These are phyloP conservation scores for Podotricha telesiphe DNA, from an alignment of 2,888 invertebrate genomes.

Conservation along the genomic window DNA sequence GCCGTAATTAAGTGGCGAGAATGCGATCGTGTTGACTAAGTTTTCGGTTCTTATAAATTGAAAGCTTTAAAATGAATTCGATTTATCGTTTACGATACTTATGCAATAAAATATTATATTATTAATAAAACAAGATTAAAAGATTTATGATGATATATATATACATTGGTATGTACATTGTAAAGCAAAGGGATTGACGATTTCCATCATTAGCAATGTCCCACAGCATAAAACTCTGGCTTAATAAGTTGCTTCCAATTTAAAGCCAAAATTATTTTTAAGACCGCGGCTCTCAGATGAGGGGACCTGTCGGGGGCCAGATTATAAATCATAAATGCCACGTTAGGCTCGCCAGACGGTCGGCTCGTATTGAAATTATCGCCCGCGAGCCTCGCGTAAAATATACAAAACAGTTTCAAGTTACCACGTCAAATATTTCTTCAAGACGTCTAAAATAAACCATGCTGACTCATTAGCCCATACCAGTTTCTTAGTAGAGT, in stretches of 20 bases:
- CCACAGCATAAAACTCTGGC: constrained; percentile 65
- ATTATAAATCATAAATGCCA: constrained; percentile 82
- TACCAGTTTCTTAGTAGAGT: constrained; percentile 34
- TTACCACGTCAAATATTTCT: constrained; percentile 76
- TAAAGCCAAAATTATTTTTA: constrained; percentile 77
- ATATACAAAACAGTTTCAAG: constrained; percentile 79
- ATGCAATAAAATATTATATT: constrained; percentile 3
- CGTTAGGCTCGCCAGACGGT: constrained; percentile 66
- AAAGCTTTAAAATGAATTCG: constrained; percentile 15
- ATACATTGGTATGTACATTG: neutral
- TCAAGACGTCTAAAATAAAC: constrained; percentile 65
- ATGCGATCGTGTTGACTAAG: constrained; percentile 54
- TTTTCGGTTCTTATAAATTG: constrained; percentile 33
- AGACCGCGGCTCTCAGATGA: constrained; percentile 71
- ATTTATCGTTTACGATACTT: constrained; percentile 1
- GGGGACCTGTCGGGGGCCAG: constrained; percentile 73
- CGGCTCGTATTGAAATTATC: constrained; percentile 75
- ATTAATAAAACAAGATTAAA: neutral
- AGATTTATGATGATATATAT: neutral
- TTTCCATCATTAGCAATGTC: constrained; percentile 55
- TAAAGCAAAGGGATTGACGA: neutral
- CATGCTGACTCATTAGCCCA: constrained; percentile 59
- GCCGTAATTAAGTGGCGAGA: constrained; percentile 78
- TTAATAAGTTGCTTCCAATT: constrained; percentile 78
- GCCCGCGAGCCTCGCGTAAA: constrained; percentile 69